Conservation (phyloP, 2,113 vertebrate genomes). For the Plecturocebus donacophilus region DNA sequence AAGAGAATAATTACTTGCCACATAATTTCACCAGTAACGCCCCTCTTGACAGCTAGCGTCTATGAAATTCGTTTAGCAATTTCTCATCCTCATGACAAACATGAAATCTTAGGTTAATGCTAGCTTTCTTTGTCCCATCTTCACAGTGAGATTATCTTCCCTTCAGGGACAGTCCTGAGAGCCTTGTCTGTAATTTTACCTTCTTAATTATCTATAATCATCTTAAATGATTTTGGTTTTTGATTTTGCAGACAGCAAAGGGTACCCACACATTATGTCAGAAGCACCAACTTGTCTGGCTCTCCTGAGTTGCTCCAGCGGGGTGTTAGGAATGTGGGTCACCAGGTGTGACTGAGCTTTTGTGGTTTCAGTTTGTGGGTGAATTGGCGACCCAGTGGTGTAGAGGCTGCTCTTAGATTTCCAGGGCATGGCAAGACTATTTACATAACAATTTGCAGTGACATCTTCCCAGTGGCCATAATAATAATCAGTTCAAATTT, state of each 20-base stretch:
- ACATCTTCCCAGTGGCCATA: background rate
- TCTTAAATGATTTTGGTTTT: background rate
- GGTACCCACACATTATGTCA: too few species aligned
- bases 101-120: background rate
- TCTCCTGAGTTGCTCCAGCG: background rate
- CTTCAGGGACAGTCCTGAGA: background rate
- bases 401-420: background rate
- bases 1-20: background rate
- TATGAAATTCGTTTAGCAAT: background rate
- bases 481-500: background rate
- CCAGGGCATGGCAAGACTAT: background rate
- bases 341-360: background rate
- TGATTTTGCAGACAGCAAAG: background rate
- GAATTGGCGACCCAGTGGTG: background rate
- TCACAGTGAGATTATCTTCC: background rate
- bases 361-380: too few species aligned
- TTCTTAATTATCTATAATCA: too few species aligned
- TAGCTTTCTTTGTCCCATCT: background rate
- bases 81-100: background rate
- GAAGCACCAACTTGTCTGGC: background rate
- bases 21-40: background rate
- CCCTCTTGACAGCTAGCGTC: background rate
- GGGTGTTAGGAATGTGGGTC: slow-evolving; percentile 8
- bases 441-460: background rate
- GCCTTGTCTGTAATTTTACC: background rate